Evolutionary conservation across 2,113 vertebrate species (phyloP).

Genomic region (Cervus canadensis): DNA sequence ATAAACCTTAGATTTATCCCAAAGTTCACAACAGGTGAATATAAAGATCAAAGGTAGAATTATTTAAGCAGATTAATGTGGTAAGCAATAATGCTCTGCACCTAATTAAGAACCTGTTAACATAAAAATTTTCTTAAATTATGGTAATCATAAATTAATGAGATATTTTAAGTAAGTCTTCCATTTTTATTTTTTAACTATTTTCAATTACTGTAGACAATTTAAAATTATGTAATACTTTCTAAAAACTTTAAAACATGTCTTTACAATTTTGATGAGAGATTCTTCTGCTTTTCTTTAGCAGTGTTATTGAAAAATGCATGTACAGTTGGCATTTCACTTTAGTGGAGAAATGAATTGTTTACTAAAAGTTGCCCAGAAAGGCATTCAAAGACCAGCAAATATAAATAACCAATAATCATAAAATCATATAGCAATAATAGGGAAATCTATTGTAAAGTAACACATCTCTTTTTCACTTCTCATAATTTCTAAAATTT

Average conservation of each 20-base stretch:
- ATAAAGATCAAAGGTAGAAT: neutral
- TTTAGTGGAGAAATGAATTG: neutral
- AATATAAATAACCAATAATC: neutral
- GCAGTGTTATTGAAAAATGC: neutral
- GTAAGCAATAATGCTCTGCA: neutral
- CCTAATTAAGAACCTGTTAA: neutral
- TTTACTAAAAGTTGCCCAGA: neutral
- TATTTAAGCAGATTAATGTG: neutral
- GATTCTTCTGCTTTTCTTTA: neutral
- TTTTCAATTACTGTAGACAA: neutral
- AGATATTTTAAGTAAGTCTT: neutral
- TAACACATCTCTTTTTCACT: neutral
- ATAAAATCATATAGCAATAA: neutral
- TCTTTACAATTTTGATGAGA: neutral
- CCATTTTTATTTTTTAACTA: neutral
- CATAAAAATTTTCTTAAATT: neutral
- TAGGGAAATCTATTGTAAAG: neutral
- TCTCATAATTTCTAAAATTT: neutral
- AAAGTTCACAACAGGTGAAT: neutral
- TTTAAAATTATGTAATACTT: neutral
- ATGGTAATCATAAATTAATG: neutral
- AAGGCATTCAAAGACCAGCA: neutral
- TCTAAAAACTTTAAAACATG: neutral
- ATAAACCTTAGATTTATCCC: neutral
- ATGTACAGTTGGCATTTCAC: neutral